Percentiles rank a stretch among this genome's conserved stretches.
phyloP scores from a whole-genome alignment of 2,797 vertebrate species.

The Enoplosus armatus region DNA sequence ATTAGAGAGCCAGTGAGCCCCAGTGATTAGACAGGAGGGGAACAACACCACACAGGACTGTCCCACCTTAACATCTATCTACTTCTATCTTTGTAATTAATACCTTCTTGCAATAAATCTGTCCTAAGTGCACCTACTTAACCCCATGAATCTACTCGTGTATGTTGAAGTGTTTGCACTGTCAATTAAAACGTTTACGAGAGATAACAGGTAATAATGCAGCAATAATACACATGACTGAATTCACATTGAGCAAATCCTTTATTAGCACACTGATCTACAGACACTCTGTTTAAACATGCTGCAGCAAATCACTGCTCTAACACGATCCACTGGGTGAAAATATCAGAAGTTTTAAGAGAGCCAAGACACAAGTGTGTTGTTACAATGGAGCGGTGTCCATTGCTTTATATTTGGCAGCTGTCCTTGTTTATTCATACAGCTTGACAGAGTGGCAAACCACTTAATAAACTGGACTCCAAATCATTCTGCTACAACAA shows the following conservation, averaged over 20 bases:
- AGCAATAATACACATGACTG: not conserved
- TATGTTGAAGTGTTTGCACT: not conserved
- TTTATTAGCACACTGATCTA: conserved; percentile 41
- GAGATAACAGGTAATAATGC: conserved; percentile 1
- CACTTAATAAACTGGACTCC: conserved; percentile 40
- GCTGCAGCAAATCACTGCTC: conserved; percentile 41
- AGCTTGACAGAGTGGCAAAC: conserved; percentile 22
- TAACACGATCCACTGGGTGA: conserved; percentile 7
- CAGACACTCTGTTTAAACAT: conserved; percentile 41
- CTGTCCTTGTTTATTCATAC: conserved; percentile 22
- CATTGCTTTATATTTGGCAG: conserved; percentile 45
- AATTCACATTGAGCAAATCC: not conserved
- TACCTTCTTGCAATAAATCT: conserved; percentile 44
- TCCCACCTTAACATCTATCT: conserved; percentile 42
- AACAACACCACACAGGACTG: conserved; percentile 54
- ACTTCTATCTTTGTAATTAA: conserved; percentile 55
- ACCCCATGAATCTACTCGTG: conserved; percentile 4
- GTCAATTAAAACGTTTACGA: conserved; percentile 14
- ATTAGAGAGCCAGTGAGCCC: conserved; percentile 74
- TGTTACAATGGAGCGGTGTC: conserved; percentile 26
- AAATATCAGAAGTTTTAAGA: conserved; percentile 26
- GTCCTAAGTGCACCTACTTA: conserved; percentile 12
- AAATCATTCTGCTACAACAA: conserved; percentile 55
- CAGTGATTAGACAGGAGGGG: conserved; percentile 70
- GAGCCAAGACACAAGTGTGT: conserved; percentile 9